Base-by-base conservation (phyloP, 1,140 invertebrate genomes). In the Cardiocondyla obscurior region DNA sequence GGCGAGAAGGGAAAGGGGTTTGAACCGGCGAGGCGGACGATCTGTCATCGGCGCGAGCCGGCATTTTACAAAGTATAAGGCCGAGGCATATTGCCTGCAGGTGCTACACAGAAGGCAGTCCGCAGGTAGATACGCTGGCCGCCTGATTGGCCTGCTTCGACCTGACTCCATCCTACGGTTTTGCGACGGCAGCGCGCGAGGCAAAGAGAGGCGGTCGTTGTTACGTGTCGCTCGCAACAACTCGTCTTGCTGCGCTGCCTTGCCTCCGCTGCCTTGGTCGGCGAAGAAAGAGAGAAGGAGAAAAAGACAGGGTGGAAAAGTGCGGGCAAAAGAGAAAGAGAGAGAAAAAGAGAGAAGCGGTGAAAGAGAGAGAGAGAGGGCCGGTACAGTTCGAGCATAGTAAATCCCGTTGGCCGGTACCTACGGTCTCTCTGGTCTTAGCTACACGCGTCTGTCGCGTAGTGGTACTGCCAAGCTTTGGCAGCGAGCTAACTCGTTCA, bases 81-180 rank as follows among this genome's bases (percentile, higher is more conserved):
- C 74, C 55, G 57, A 74, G 85, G 82, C 85, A 89, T 88, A 87
- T 77, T 81, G 83, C 89, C 88, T 87, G 90, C 91, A 92, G 91
- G 91, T 93, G 92, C 89, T 90, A 90, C 84, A 91, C 88, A 88
- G 92, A 93, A 92, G 91, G 91, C 91, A 91, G 90, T 91, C 92
- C 90, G 86, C 92, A 92, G 92, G 92, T 91, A 92, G 90, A 93
- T 90, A 90, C 88, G 90, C 91, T 93, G 92, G 92, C 83, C 88
- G 90, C 90, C 93, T 93, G 93, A 93, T 93, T 94, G 93, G 93
- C 92, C 90, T 92, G 91, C 88, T 89, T 90, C 90, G 87, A 89
- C 86, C 90, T 86, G 74, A 84, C 65, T 88, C 81, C 88, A 69
- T 86, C 87, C 85, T 87, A 88, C 64, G 51, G 86, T 86, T 85